A percentile compares a stretch with the other conserved stretches of the same genome.
phyloP scores from a whole-genome alignment of 1,140 invertebrate species.

The Drosophila sechellia region DNA sequence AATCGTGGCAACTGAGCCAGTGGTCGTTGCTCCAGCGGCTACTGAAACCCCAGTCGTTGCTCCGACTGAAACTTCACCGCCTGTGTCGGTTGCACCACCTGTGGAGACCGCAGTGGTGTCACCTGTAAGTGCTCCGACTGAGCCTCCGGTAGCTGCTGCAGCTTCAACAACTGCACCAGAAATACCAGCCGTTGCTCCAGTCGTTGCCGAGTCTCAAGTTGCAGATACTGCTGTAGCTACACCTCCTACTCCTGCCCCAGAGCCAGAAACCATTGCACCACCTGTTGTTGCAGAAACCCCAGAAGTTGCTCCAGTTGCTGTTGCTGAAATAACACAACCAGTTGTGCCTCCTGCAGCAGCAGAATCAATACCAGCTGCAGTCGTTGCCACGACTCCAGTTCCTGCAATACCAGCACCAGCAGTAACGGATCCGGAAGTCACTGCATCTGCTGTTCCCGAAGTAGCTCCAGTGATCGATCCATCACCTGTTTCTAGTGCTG shows the following conservation, averaged over 20 bases:
- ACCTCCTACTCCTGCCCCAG: background rate
- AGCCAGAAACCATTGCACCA: background rate
- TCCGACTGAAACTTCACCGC: too few relatives aligned
- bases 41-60: too few relatives aligned
- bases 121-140: too few relatives aligned
- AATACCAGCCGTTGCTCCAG: background rate
- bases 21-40: too few relatives aligned
- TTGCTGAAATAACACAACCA: too few relatives aligned
- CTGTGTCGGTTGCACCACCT: background rate
- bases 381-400: conserved; percentile 1
- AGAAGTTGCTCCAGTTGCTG: background rate
- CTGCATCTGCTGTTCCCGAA: background rate
- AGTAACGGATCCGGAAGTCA: background rate
- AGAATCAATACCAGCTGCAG: background rate
- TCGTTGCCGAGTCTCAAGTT: background rate
- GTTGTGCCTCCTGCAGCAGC: background rate
- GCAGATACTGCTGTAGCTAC: background rate
- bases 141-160: background rate
- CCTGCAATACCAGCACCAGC: background rate
- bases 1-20: too few relatives aligned
- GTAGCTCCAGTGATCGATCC: too few relatives aligned
- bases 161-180: background rate
- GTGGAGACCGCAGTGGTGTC: background rate
- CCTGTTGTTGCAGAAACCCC: too few relatives aligned
- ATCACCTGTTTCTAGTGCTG: too few relatives aligned